Evolutionary conservation across 2,888 invertebrate species (phyloP), one percentile per base, ranked within the genome.

Genomic region (Zele albiditarsus): DNA sequence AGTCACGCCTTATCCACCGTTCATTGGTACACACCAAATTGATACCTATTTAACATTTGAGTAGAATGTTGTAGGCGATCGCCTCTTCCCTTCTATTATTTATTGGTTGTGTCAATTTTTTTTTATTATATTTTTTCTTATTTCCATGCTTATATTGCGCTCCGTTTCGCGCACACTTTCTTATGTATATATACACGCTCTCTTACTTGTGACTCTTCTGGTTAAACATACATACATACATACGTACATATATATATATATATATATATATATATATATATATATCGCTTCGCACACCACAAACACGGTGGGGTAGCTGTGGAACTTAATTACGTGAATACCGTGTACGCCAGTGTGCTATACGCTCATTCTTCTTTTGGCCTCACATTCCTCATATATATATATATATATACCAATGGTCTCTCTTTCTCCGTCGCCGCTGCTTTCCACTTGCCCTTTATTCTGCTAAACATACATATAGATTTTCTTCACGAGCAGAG

Each of bases 21-120:
- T 74, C 77, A 86, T 86, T 86, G 86, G 86, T 80, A 69, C 49
- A 38, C 74, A 42, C 73, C 86, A 87, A 88, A 89, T 89, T 89
- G 88, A 88, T 89, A 88, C 87, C 87, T 87, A 86, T 88, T 89
- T 88, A 88, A 87, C 88, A 87, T 87, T 88, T 85, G 86, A 87
- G 87, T 84, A 84, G 86, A 87, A 87, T 85, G 87, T 86, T 85
- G 85, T 86, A 84, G 85, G 85, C 85, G 88, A 88, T 88, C 88
- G 85, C 82, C 85, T 87, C 85, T 86, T 85, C 84, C 79, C 82
- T 82, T 86, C 79, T 86, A 86, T 86, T 86, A 86, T 86, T 86
- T 86, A 86, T 85, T 83, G 83, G 83, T 77, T 78, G 82, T 81
- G 84, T 85, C 81, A 82, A 80, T 79, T 77, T 80, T 75, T 77